Conservation (phyloP, 2,113 vertebrate species). For the Ictalurus punctatus region DNA sequence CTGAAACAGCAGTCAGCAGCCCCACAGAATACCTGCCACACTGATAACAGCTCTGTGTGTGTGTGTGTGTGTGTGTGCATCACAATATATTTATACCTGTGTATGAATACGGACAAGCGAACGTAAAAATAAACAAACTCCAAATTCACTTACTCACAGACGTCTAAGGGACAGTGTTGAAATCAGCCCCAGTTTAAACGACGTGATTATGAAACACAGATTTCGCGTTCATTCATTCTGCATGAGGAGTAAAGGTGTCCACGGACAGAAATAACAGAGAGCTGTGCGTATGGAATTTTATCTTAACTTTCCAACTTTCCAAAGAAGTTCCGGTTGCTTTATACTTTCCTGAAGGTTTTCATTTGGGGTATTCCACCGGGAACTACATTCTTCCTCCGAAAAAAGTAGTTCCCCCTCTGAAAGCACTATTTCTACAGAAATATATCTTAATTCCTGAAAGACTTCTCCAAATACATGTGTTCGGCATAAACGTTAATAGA, state of each 20-base stretch:
- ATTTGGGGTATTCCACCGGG: background rate
- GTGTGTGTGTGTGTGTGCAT: background rate
- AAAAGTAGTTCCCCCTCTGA: background rate
- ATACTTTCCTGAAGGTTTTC: background rate
- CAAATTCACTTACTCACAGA: background rate
- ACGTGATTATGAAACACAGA: background rate
- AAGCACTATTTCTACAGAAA: background rate
- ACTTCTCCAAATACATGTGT: background rate
- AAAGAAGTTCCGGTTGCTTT: background rate
- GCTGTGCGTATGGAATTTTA: background rate
- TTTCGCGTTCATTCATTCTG: background rate
- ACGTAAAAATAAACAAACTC: background rate
- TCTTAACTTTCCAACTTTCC: background rate
- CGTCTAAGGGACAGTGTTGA: background rate
- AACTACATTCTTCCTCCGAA: background rate
- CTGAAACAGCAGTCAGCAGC: slow-evolving; percentile 60
- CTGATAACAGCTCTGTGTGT: slow-evolving; percentile 47
- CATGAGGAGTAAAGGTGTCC: background rate
- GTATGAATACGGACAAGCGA: background rate
- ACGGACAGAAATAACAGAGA: background rate
- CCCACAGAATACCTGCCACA: slow-evolving; percentile 47
- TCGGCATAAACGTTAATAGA: background rate
- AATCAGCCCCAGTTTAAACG: background rate
- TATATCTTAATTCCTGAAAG: background rate
- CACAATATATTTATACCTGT: too few species aligned